phyloP scores from a whole-genome alignment of 2,797 vertebrate species.

The Falco berigora region DNA sequence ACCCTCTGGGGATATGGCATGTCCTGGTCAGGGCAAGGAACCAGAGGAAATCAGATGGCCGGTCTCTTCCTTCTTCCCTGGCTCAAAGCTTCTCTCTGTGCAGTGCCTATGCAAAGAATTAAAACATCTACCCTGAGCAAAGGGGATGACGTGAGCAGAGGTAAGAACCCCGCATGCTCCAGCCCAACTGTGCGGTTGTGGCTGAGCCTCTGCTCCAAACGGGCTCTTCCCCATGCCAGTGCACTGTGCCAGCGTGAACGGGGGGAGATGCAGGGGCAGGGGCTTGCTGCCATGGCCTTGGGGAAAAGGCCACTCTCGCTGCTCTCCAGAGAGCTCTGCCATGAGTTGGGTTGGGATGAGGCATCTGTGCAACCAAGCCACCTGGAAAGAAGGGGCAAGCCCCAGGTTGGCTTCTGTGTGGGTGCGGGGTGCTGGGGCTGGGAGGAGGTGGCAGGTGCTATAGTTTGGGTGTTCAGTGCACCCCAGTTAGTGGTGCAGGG shows the following conservation, averaged over 20 bases:
- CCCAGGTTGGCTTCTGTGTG: neutral
- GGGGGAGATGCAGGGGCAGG: neutral
- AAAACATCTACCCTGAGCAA: neutral
- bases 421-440: neutral
- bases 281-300: neutral
- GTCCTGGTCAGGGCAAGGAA: neutral
- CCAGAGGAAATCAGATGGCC: neutral
- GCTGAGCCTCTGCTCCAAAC: accelerated
- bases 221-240: accelerated
- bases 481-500: neutral
- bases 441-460: neutral
- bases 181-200: accelerated
- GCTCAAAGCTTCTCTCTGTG: neutral
- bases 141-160: neutral
- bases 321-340: neutral
- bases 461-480: accelerated
- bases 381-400: neutral
- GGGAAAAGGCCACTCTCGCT: neutral
- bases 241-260: neutral
- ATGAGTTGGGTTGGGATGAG: neutral
- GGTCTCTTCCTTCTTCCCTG: neutral
- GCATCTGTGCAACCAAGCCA: neutral
- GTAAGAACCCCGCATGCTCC: neutral
- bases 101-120: accelerated
- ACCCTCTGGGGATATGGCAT: accelerated